Base-by-base conservation (phyloP, 2,888 invertebrate species). In the Trissonchulus latispiculum region DNA sequence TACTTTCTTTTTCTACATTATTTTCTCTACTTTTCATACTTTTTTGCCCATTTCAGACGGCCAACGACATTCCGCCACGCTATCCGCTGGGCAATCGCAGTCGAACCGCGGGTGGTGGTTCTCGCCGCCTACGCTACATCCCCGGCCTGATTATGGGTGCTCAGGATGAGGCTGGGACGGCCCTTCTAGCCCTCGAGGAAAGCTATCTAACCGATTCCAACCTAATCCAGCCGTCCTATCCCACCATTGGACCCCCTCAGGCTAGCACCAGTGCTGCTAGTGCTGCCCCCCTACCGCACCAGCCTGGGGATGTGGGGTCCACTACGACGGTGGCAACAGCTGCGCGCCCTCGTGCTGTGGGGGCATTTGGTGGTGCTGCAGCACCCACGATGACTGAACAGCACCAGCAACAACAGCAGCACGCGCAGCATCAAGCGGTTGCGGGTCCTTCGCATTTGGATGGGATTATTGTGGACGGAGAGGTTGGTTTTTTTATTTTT, bases 111-210 rank as follows among this genome's bases (percentile, higher is more conserved):
- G 23, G n/a, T 3, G 66, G 66, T n/a, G 36, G 23, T n/a, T 35
- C 29, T 33, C 69, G 69, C 8, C 48, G 48, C 8, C 48, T 48
- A 8, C 8, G 48, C n/a, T 68, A 36, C n/a, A 68, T 68, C n/a
- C 69, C 69, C 15, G 66, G 66, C 35, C 69, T 68, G 15, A 68
- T 68, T n/a, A 68, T 68, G 69, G 69, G 69, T n/a, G 69, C 69
- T 35, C 69, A 68, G 36, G 69, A 68, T 68, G 69, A 68, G 36
- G 69, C 69, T 8, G 69, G 69, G 2, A 68, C 69, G n/a, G 69
- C 69, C n/a, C 36, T 68, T 2, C 69, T 68, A 3, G 69, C 69
- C 8, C 69, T 68, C 32, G 69, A 68, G 36, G 69, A 68, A 8
- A 36, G n/a, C n/a, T 68, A 68, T 68, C 23, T 48, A 23, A 15